Conservation (phyloP, 1,140 invertebrate genomes). For the Trichoplusia ni region DNA sequence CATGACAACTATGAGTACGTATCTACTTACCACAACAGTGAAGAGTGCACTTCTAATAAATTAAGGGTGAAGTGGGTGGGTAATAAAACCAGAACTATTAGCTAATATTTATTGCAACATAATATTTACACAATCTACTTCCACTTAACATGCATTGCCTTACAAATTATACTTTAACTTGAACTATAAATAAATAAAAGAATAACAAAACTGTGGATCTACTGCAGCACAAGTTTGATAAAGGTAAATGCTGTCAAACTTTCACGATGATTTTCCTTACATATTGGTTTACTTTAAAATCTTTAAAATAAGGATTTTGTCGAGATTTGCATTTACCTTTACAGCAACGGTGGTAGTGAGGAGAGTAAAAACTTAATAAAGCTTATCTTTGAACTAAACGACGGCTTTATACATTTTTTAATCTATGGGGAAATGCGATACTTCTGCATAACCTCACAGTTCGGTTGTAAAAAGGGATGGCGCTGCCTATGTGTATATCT, state of each 20-base stretch:
- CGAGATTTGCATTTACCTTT: too few relatives aligned
- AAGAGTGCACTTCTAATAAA: background rate
- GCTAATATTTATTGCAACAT: conserved; percentile 33
- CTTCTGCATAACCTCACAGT: too few relatives aligned
- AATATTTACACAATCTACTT: conserved; percentile 40
- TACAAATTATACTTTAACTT: conserved; percentile 26
- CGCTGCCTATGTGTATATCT: too few relatives aligned
- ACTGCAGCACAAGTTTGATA: background rate
- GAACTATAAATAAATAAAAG: conserved; percentile 29
- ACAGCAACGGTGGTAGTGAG: too few relatives aligned
- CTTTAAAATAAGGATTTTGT: too few relatives aligned
- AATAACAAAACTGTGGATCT: conserved; percentile 27
- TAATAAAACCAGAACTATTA: conserved; percentile 31
- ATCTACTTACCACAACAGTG: conserved; percentile 4
- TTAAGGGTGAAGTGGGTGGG: background rate
- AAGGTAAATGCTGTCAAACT: background rate
- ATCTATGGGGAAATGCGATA: too few relatives aligned
- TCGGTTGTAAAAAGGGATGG: too few relatives aligned
- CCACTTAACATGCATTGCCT: conserved; percentile 18
- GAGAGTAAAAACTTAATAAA: too few relatives aligned
- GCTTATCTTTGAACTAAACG: too few relatives aligned
- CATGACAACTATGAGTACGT: background rate
- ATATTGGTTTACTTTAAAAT: background rate
- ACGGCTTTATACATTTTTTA: too few relatives aligned
- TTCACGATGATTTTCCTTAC: background rate